Evolutionary conservation across 2,888 invertebrate genomes (phyloP).

Genomic region (Eristalis tenax): DNA sequence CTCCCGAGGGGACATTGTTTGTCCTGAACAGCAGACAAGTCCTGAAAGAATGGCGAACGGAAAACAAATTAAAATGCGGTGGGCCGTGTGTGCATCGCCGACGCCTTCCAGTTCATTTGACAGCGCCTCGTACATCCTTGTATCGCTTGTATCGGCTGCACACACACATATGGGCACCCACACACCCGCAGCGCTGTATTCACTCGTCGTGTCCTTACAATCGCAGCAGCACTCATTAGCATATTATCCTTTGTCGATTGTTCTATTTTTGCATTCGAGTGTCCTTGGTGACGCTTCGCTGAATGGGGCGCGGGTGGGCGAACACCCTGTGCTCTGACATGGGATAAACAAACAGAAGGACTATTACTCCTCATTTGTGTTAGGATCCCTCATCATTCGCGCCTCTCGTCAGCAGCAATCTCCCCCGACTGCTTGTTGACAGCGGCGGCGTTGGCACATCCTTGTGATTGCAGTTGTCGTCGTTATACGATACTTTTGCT

Average conservation of each 20-base stretch:
- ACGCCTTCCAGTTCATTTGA: background rate
- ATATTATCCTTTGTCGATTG: conserved; percentile 54
- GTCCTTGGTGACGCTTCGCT: conserved; percentile 48
- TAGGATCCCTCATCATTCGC: conserved; percentile 16
- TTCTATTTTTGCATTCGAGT: conserved; percentile 22
- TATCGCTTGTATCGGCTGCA: background rate
- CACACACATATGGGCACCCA: background rate
- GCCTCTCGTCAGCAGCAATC: conserved; percentile 15
- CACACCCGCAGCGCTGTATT: background rate
- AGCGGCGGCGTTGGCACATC: background rate
- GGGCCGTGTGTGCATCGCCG: background rate
- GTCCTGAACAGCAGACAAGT: background rate
- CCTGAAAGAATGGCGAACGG: background rate
- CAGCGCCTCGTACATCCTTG: background rate
- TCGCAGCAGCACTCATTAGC: conserved; percentile 46
- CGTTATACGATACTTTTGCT: conserved; percentile 10
- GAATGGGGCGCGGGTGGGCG: conserved; percentile 19
- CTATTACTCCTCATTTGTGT: background rate
- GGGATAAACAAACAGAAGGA: background rate
- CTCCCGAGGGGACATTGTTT: background rate
- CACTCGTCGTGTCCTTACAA: background rate
- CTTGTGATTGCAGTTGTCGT: background rate
- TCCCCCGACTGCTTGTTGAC: background rate
- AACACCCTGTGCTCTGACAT: conserved; percentile 5
- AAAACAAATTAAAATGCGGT: background rate